phyloP scores from a whole-genome alignment of 2,888 invertebrate genomes.

The Cheilosia vernalis region DNA sequence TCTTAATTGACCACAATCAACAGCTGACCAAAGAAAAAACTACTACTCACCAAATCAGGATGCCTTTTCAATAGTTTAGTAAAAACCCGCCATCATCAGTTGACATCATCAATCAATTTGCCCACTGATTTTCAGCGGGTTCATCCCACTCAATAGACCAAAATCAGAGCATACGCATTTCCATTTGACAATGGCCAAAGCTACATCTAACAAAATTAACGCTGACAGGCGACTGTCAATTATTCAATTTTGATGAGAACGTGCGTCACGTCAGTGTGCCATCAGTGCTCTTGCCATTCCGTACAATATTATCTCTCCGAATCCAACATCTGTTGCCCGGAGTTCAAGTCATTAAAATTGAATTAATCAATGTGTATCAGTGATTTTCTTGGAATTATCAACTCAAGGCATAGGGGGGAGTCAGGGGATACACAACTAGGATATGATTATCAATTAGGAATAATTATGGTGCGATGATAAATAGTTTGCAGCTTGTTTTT shows the following conservation, averaged over 20 bases:
- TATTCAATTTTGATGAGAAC: constrained; percentile 2
- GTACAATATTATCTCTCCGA: neutral
- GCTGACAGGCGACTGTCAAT: constrained; percentile 7
- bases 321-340: neutral
- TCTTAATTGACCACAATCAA: neutral
- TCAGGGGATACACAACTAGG: neutral
- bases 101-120: constrained; percentile 5
- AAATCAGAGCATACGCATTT: no score
- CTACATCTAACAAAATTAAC: neutral
- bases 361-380: constrained; percentile 17
- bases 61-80: neutral
- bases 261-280: neutral
- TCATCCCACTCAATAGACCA: neutral
- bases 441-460: neutral
- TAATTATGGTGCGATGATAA: neutral
- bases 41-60: neutral
- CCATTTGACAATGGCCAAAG: neutral
- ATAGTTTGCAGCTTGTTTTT: neutral
- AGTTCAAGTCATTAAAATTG: constrained; percentile 16
- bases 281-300: neutral
- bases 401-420: neutral
- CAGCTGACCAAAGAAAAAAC: neutral
- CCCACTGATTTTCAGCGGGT: neutral
- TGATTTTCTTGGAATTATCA: constrained; percentile 1
- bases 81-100: neutral